Conservation (phyloP, 2,797 vertebrate species). For the Pyrocephalus nanus region DNA sequence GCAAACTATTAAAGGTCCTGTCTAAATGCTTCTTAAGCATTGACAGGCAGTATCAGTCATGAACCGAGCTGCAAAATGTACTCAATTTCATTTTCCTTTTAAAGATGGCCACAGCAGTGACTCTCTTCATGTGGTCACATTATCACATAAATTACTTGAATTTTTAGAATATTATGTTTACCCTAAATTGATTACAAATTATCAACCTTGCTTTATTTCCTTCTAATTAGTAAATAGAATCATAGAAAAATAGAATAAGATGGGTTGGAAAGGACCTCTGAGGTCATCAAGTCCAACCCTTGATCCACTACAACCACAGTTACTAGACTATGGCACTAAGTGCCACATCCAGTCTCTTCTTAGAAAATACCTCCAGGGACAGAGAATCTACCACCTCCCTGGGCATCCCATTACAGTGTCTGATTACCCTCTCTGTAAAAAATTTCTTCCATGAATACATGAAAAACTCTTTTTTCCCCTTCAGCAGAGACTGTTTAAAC, state of each 20-base stretch:
- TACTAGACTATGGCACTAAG: no score
- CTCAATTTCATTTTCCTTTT: not conserved
- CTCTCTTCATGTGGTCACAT: not conserved
- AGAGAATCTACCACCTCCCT: no score
- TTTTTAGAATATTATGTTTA: not conserved
- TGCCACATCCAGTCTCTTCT: no score
- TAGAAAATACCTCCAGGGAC: no score
- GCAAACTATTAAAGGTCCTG: not conserved
- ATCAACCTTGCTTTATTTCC: not conserved
- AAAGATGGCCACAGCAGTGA: not conserved
- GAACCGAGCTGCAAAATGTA: not conserved
- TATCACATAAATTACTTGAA: not conserved
- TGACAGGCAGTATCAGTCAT: not conserved
- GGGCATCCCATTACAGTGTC: no score
- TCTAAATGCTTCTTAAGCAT: not conserved
- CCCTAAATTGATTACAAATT: not conserved
- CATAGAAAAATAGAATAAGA: not conserved
- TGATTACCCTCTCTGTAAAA: no score
- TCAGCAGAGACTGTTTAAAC: not conserved
- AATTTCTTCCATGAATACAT: rapidly evolving
- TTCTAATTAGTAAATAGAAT: not conserved
- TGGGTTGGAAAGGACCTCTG: no score
- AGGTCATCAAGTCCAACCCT: no score
- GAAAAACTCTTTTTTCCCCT: not conserved
- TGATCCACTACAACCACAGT: no score